Conservation (phyloP, 2,888 invertebrate species). For the Polydrusus tereticollis region DNA sequence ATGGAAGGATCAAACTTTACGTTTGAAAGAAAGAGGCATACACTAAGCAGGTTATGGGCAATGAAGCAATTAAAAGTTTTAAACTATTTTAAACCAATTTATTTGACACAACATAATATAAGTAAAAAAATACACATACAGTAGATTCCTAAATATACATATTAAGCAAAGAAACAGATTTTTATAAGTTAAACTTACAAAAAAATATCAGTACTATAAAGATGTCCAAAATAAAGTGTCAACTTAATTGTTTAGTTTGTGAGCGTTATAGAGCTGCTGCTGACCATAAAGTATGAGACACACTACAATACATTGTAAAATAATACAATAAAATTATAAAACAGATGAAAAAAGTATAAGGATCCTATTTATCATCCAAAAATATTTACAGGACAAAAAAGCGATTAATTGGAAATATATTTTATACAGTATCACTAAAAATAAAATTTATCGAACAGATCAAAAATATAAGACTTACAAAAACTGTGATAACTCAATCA, state of each 20-base stretch:
- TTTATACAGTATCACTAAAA: conserved; percentile 18
- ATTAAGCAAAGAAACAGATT: too few species aligned
- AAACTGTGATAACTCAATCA: too few species aligned
- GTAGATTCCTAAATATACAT: conserved; percentile 8
- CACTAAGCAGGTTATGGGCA: too few species aligned
- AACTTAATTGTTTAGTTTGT: neutral
- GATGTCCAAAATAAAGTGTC: neutral
- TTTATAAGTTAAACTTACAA: neutral
- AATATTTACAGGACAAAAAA: conserved; percentile 11
- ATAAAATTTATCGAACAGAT: conserved; percentile 10
- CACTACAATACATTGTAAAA: conserved; percentile 15
- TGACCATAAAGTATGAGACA: conserved; percentile 14
- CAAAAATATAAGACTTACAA: neutral
- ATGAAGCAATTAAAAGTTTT: neutral
- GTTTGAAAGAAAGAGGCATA: too few species aligned
- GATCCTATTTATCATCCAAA: neutral
- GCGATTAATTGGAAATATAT: neutral
- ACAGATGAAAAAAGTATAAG: conserved; percentile 24
- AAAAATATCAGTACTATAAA: neutral
- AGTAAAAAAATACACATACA: conserved; percentile 21
- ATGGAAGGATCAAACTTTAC: too few species aligned
- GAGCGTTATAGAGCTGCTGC: conserved; percentile 8
- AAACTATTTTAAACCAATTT: conserved; percentile 7
- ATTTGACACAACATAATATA: conserved; percentile 16
- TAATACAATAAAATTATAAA: conserved; percentile 17